phyloP scores from a whole-genome alignment of 2,113 vertebrate genomes.

The Speoplatyrhinus poulsoni region DNA sequence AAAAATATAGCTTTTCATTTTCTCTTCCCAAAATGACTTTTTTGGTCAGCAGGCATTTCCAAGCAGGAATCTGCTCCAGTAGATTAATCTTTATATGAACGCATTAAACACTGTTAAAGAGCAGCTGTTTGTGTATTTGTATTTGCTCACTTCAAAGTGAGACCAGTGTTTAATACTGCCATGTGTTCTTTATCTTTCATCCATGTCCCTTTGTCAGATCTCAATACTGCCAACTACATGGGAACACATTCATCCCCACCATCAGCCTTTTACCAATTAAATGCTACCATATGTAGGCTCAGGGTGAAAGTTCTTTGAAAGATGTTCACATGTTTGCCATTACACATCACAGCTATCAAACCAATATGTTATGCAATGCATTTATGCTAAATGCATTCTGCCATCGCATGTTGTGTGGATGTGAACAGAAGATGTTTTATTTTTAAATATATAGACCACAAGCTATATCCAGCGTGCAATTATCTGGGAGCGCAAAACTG shows the following conservation, averaged over 20 bases:
- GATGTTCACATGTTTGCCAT: conserved; percentile 41
- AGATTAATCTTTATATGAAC: conserved; percentile 1
- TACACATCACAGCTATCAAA: conserved; percentile 14
- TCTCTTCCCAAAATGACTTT: background rate
- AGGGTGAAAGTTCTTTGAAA: background rate
- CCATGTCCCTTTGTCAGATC: conserved; percentile 19
- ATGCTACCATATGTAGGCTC: conserved; percentile 46
- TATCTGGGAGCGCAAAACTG: conserved; percentile 16
- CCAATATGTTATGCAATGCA: no score
- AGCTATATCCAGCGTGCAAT: conserved; percentile 3
- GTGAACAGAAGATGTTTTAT: no score
- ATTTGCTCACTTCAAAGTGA: conserved; percentile 3
- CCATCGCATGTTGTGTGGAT: no score
- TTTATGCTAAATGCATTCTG: background rate
- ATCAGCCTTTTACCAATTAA: conserved; percentile 45
- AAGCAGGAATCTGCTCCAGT: background rate
- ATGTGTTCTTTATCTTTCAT: conserved; percentile 35
- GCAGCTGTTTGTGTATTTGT: conserved; percentile 5
- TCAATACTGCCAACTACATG: conserved; percentile 5
- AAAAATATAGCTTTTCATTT: background rate
- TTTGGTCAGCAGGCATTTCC: conserved; percentile 1
- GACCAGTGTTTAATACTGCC: background rate
- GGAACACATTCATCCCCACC: conserved; percentile 12
- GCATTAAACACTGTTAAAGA: conserved; percentile 1
- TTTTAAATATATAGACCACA: background rate